Conservation (phyloP, 1,140 invertebrate species). For the Saccostrea echinata region DNA sequence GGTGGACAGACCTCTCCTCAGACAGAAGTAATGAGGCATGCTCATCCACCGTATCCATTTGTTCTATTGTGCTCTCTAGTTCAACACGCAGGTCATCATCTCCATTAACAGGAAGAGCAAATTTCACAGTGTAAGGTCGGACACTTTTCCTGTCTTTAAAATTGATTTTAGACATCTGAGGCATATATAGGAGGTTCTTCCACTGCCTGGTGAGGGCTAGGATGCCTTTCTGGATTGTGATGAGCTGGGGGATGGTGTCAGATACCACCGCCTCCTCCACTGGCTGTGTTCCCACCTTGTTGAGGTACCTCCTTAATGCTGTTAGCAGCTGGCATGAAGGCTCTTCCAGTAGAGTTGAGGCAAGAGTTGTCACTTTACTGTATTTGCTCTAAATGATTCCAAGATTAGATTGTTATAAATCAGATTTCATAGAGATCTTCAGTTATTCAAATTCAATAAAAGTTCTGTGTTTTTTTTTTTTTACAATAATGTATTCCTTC, state of each 20-base stretch:
- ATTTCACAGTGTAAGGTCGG: constrained; percentile 90
- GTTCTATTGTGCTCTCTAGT: constrained; percentile 79
- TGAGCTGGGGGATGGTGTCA: constrained; percentile 90
- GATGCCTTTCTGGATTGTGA: constrained; percentile 93
- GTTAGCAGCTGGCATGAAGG: constrained; percentile 96
- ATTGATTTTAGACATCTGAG: constrained; percentile 88
- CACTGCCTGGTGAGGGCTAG: constrained; percentile 95
- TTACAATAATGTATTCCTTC: too few species aligned
- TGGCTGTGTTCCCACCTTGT: constrained; percentile 86
- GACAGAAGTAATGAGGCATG: constrained; percentile 90
- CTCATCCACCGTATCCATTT: constrained; percentile 89
- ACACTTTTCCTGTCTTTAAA: constrained; percentile 85
- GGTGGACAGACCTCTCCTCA: constrained; percentile 77
- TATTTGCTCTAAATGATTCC: constrained; percentile 89
- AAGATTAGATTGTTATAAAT: too few species aligned
- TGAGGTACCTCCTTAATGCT: constrained; percentile 92
- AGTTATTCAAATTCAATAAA: too few species aligned
- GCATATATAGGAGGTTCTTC: constrained; percentile 98
- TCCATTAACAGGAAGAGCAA: constrained; percentile 87
- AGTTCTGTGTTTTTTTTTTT: too few species aligned
- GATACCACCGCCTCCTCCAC: constrained; percentile 93
- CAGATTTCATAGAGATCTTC: too few species aligned
- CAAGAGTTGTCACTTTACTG: constrained; percentile 91
- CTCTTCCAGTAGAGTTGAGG: constrained; percentile 95
- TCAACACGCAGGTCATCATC: constrained; percentile 50